Evolutionary conservation across 2,888 invertebrate genomes (phyloP).

Genomic region (Agrochola macilenta): DNA sequence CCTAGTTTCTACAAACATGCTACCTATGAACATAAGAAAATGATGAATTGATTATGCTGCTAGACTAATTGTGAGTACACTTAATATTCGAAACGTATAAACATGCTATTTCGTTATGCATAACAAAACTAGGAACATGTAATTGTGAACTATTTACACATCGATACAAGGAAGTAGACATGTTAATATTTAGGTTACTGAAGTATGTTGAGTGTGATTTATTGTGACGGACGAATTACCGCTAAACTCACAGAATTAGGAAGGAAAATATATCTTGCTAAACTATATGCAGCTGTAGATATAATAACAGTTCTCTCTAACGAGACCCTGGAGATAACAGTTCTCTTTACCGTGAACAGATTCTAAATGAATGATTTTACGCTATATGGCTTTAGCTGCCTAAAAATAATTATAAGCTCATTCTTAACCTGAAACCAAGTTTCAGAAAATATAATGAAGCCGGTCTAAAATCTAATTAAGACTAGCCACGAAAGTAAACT

Average conservation of each 20-base stretch:
- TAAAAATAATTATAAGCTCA: slow-evolving; percentile 18
- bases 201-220: slow-evolving; percentile 31
- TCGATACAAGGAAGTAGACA: slow-evolving; percentile 41
- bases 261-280: slow-evolving; percentile 7
- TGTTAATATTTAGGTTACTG: slow-evolving; percentile 30
- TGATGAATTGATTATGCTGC: slow-evolving; percentile 15
- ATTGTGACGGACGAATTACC: slow-evolving; percentile 5
- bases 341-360: background rate
- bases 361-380: slow-evolving; percentile 26
- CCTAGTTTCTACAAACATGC: slow-evolving; percentile 26
- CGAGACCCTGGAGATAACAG: background rate
- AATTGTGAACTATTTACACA: slow-evolving; percentile 40
- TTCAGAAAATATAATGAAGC: slow-evolving; percentile 12
- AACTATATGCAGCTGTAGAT: background rate
- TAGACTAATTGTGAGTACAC: slow-evolving; percentile 13
- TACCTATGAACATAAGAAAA: slow-evolving; percentile 26
- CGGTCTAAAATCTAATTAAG: slow-evolving; percentile 23
- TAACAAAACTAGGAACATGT: slow-evolving; percentile 32
- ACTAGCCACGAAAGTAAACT: slow-evolving; percentile 58
- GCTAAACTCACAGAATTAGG: slow-evolving; percentile 9
- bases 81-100: slow-evolving; percentile 24
- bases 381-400: slow-evolving; percentile 22
- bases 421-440: slow-evolving; percentile 28
- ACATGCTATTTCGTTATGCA: slow-evolving; percentile 53
- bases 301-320: background rate